Percentiles rank a stretch among this genome's conserved stretches.
Evolutionary conservation across 2,888 invertebrate genomes (phyloP).

Genomic region (Cristatella mucedo): DNA sequence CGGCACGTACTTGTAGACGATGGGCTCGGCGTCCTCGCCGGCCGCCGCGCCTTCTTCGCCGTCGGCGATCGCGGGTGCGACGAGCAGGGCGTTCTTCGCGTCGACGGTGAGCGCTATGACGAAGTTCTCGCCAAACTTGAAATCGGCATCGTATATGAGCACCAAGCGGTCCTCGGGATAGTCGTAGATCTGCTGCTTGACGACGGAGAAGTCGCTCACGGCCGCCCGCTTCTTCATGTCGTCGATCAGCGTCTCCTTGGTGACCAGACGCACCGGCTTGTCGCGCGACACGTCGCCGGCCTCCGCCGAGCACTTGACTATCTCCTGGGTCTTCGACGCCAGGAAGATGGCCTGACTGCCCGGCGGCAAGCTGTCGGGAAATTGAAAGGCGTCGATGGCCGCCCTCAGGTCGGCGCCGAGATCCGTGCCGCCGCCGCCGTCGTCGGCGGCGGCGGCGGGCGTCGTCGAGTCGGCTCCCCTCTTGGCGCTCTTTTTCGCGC

Average conservation of each 20-base stretch:
- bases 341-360: slow-evolving; percentile 31
- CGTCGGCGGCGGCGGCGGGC: slow-evolving; percentile 5
- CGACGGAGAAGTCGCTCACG: slow-evolving; percentile 33
- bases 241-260: slow-evolving; percentile 30
- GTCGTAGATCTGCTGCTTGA: slow-evolving; percentile 33
- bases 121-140: slow-evolving; percentile 38
- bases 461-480: not conserved
- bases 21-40: slow-evolving; percentile 19
- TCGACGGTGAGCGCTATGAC: slow-evolving; percentile 32
- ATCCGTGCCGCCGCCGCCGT: not conserved
- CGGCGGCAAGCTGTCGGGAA: slow-evolving; percentile 24
- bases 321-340: slow-evolving; percentile 33
- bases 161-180: slow-evolving; percentile 36
- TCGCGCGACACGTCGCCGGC: slow-evolving; percentile 34
- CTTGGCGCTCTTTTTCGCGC: slow-evolving; percentile 7
- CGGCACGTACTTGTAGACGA: slow-evolving; percentile 30
- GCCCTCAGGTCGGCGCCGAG: not conserved
- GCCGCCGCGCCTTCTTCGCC: slow-evolving; percentile 13
- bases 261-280: slow-evolving; percentile 28
- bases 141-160: slow-evolving; percentile 34
- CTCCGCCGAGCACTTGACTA: slow-evolving; percentile 25
- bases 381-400: not conserved
- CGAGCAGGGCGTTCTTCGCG: slow-evolving; percentile 27
- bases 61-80: slow-evolving; percentile 4
- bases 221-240: slow-evolving; percentile 34